Base-by-base conservation (phyloP, 2,888 invertebrate species). In the Chrysina gloriosa region DNA sequence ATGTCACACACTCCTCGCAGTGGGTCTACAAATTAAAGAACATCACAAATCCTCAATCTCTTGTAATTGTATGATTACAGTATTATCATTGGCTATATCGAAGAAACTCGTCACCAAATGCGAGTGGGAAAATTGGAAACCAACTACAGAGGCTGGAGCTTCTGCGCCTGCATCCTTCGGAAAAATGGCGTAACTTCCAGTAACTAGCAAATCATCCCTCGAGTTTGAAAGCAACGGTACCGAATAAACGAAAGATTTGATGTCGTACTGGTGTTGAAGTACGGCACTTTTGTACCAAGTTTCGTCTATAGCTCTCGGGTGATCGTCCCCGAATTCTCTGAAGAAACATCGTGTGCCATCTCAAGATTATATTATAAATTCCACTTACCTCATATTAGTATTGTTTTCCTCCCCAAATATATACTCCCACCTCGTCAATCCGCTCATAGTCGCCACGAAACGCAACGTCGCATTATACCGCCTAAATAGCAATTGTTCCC, bases 251-350 rank as follows among this genome's bases (percentile, higher is more conserved):
- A 93, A 89, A 0, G 93, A 90, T 34, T 92, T 90, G 4, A 89
- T 86, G 76, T 93, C 92, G 45, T 91, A 87, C 77, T 90, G 88
- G 79, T 95, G 92, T 76, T 95, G 94, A 45, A 96, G 86, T 2
- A 96, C 93, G 0, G 96, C 95, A 70, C 93, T 91, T 80, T 93
- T 92, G 80, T 96, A 96, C 95, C 95, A 96, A 0, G 92, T 90
- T 81, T 96, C 95, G 79, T 96, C 95, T 21, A 95, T 92, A 0
- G 95, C 92, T 63, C 88, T 88, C 2, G 86, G 88, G 78, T 94
- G 90, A 50, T 87, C 82, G 75, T 94, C 92, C 6, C 94, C 94
- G 77, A 95, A 95, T 71, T 90, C 89, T 14, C 89, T 90, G 77
- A 5, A 81, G 81, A 48, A 45, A 19, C 1, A 14, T 19, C 6